Base-by-base conservation (phyloP, 2,888 invertebrate genomes). In the Sinotaia quadrata region DNA sequence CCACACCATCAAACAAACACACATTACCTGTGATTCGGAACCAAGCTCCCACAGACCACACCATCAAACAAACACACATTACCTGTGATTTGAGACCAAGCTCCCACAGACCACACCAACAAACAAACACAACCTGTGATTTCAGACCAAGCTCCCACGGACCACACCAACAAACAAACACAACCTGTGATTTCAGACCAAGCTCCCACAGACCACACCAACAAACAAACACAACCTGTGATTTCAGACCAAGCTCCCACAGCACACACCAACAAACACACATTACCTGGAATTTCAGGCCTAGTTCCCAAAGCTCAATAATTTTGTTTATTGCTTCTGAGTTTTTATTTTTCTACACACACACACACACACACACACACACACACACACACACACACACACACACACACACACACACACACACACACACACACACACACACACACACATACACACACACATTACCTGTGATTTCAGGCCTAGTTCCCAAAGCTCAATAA, bases 381-480 rank as follows among this genome's bases (percentile, higher is more conserved):
- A 29, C 29, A 29, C 54, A 29, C 29, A 24, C 54, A 29, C 54
- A 8, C 27, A 54, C 24, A 21, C 5, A 33, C 47, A n/a, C 60
- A 27, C 47, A 4, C 61, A 49, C 49, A 31, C 49, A 61, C 61
- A 49, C 49, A 4, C 47, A 33, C 31, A 31, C 61, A 29, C 31
- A 31, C 60, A 31, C 47, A 47, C 61, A 31, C 61, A 59, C 61
- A 47, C 61, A 47, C 61, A 47, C 31, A 31, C 47, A n/a, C 44
- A 44, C 47, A 15, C 44, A 37, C 58, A 12, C 60, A 5, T 31
- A 10, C 47, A 27, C 44, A 12, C 60, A 29, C 59, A 12, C 59
- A 3, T 57, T 2, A 68, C 68, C 61, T 34, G 61, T 60, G 44
- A 61, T 49, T 21, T 68, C 68, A 5, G 68, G 68, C 27, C 47